phyloP scores from a whole-genome alignment of 2,888 invertebrate species.

The Coenonympha glycerion region DNA sequence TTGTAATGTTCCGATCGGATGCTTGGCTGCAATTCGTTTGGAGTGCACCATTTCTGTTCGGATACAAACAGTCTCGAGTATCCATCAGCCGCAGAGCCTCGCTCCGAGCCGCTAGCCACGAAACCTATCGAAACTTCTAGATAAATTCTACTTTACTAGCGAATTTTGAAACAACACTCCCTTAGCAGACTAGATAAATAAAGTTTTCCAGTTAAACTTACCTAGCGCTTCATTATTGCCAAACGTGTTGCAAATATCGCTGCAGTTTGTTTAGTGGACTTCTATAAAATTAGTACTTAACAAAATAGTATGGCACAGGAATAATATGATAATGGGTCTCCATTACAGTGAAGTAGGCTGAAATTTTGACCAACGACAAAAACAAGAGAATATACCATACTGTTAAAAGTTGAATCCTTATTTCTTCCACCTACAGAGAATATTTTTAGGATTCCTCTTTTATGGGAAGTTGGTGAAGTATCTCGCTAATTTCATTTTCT shows the following conservation, averaged over 20 bases:
- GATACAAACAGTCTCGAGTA: slow-evolving; percentile 31
- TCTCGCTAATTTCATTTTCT: too few species aligned
- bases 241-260: not conserved
- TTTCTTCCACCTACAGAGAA: too few species aligned
- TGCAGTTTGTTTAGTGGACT: not conserved
- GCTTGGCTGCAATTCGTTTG: slow-evolving; percentile 26
- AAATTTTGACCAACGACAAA: too few species aligned
- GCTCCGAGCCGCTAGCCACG: slow-evolving; percentile 26
- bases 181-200: slow-evolving; percentile 8
- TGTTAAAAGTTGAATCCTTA: too few species aligned
- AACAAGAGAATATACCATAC: too few species aligned
- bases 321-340: too few species aligned
- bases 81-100: slow-evolving; percentile 29
- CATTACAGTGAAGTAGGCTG: too few species aligned
- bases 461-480: too few species aligned
- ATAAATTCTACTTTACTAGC: slow-evolving; percentile 21
- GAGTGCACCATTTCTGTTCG: slow-evolving; percentile 26
- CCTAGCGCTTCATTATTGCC: not conserved
- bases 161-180: slow-evolving; percentile 24
- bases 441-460: too few species aligned
- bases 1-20: slow-evolving; percentile 26
- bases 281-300: too few species aligned
- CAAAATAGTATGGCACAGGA: too few species aligned
- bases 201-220: slow-evolving; percentile 14
- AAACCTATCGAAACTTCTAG: slow-evolving; percentile 27